These are phyloP conservation scores for Oryzaephilus surinamensis DNA, from an alignment of 1,140 invertebrate genomes.

Conservation along the genomic window DNA sequence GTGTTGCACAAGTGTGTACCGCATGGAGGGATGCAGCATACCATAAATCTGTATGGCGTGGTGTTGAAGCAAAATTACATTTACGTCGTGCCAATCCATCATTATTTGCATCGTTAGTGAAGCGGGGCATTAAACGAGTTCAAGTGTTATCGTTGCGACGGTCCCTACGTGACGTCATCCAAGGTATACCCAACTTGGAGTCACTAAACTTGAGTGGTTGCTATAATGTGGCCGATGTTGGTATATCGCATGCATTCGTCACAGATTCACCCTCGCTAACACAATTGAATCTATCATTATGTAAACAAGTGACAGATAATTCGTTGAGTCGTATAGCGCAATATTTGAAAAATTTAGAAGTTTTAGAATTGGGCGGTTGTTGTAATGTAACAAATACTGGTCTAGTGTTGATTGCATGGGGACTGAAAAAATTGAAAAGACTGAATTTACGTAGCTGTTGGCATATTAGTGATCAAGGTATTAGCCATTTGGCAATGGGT, in stretches of 20 bases:
- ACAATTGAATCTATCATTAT: constrained; percentile 77
- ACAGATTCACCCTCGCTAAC: constrained; percentile 62
- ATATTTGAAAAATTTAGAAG: constrained; percentile 76
- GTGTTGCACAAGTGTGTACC: constrained; percentile 81
- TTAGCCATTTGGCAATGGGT: constrained; percentile 72
- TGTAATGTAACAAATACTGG: constrained; percentile 82
- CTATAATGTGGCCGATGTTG: constrained; percentile 77
- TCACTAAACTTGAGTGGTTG: constrained; percentile 85
- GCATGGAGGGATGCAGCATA: constrained; percentile 88
- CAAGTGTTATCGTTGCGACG: constrained; percentile 79
- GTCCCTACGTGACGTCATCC: constrained; percentile 76
- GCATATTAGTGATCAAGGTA: constrained; percentile 81
- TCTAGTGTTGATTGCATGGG: constrained; percentile 74
- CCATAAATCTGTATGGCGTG: constrained; percentile 83
- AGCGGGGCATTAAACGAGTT: constrained; percentile 75
- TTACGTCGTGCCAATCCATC: constrained; percentile 70
- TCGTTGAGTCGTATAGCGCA: constrained; percentile 74
- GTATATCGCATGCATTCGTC: constrained; percentile 70
- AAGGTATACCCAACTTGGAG: constrained; percentile 74
- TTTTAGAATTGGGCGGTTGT: constrained; percentile 82
- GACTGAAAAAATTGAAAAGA: constrained; percentile 67
- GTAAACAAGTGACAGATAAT: constrained; percentile 87
- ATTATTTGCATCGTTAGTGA: constrained; percentile 74
- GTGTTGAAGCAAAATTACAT: constrained; percentile 83
- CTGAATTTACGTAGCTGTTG: constrained; percentile 86